These are phyloP conservation scores for Apostichopus leukothele DNA, from an alignment of 53 echinoderm and acorn worm species.

Conservation along the genomic window DNA sequence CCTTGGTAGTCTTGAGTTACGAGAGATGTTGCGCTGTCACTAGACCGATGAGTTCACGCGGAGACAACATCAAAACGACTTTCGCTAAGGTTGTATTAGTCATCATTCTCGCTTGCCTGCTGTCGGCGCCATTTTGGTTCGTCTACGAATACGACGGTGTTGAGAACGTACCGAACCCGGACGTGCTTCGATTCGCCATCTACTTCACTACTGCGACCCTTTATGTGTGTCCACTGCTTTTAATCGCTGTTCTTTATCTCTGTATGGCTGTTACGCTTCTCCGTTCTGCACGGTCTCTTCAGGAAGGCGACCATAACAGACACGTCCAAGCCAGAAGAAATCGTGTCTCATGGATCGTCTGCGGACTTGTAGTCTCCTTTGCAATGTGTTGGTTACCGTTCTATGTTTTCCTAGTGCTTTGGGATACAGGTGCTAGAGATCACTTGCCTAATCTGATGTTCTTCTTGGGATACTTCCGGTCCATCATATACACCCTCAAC, in stretches of 20 bases:
- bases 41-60: slow-evolving; percentile 39
- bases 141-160: slow-evolving; percentile 20
- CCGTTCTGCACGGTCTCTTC: background rate
- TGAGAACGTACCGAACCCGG: background rate
- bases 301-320: slow-evolving; percentile 32
- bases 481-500: slow-evolving; percentile 27
- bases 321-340: slow-evolving; percentile 26
- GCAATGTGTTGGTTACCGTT: slow-evolving; percentile 35
- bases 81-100: slow-evolving; percentile 7
- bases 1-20: slow-evolving; percentile 58
- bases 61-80: slow-evolving; percentile 36
- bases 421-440: background rate
- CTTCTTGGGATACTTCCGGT: slow-evolving; percentile 10
- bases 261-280: slow-evolving; percentile 26
- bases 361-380: slow-evolving; percentile 30
- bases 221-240: slow-evolving; percentile 14
- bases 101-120: slow-evolving; percentile 1
- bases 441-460: background rate
- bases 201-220: slow-evolving; percentile 12
- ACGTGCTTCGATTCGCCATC: background rate
- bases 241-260: background rate
- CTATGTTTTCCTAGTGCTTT: slow-evolving; percentile 11
- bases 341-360: slow-evolving; percentile 36
- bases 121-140: slow-evolving; percentile 34
- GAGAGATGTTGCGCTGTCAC: slow-evolving; percentile 59